These are phyloP conservation scores for Oreamnos americanus DNA, from an alignment of 2,113 vertebrate species.

Conservation along the genomic window DNA sequence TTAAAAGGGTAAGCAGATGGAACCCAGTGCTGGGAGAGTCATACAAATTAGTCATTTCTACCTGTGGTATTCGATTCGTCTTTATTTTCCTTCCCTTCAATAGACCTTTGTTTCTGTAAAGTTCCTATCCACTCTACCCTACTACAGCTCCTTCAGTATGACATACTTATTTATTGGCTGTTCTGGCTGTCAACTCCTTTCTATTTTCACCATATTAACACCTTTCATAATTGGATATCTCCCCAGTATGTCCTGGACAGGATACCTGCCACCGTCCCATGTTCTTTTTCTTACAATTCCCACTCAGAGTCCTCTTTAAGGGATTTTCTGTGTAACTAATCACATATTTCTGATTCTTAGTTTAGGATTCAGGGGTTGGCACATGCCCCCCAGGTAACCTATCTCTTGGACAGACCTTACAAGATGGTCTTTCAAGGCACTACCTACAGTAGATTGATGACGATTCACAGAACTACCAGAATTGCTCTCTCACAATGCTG, in stretches of 20 bases:
- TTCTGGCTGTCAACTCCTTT: neutral
- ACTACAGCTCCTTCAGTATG: neutral
- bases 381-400: neutral
- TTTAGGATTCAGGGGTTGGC: neutral
- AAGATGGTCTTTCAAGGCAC: neutral
- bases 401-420: neutral
- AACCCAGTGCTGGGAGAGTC: neutral
- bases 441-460: neutral
- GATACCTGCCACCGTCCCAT: neutral
- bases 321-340: neutral
- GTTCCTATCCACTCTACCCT: neutral
- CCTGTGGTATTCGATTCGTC: neutral
- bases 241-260: neutral
- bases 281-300: neutral
- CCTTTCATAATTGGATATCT: neutral
- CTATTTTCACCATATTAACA: neutral
- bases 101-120: neutral
- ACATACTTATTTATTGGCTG: neutral
- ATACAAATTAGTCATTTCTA: neutral
- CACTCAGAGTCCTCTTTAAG: neutral
- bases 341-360: neutral
- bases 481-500: neutral
- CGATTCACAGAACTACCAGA: neutral
- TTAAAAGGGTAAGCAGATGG: neutral
- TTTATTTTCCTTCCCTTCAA: neutral